phyloP scores from a whole-genome alignment of 53 echinoderm and acorn worm genomes.

The Echinarachnius parma region DNA sequence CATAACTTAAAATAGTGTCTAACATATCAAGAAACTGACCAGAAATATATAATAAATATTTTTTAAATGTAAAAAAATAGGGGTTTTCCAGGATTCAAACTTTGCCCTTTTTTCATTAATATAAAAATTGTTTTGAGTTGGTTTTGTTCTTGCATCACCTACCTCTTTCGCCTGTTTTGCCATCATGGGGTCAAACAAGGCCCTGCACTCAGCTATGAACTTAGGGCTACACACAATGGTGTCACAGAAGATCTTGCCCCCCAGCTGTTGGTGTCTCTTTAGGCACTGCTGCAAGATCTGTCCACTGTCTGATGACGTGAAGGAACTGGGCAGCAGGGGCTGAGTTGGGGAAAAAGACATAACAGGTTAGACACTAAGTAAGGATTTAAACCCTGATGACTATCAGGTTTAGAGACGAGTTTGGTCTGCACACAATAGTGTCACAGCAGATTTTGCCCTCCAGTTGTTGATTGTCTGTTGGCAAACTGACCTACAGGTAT shows the following conservation, averaged over 20 bases:
- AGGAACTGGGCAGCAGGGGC: slow-evolving; percentile 89
- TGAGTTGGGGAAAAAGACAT: slow-evolving; percentile 35
- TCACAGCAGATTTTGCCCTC: slow-evolving; percentile 69
- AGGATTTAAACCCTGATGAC: too few species aligned
- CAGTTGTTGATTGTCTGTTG: too few species aligned
- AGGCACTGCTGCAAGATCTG: slow-evolving; percentile 83
- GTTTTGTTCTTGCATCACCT: too few species aligned
- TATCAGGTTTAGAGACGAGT: too few species aligned
- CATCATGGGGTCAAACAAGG: slow-evolving; percentile 75
- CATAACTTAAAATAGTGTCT: too few species aligned
- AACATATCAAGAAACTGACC: too few species aligned
- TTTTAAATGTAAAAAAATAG: too few species aligned
- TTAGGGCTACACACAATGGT: slow-evolving; percentile 80
- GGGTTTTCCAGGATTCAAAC: too few species aligned
- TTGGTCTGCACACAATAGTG: slow-evolving; percentile 77
- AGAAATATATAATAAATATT: too few species aligned
- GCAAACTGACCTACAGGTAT: too few species aligned
- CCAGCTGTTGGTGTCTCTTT: slow-evolving; percentile 61
- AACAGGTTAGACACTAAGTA: not conserved
- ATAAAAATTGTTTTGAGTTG: too few species aligned
- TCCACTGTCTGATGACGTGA: slow-evolving; percentile 62
- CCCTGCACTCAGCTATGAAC: slow-evolving; percentile 63
- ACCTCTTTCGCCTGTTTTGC: slow-evolving; percentile 78
- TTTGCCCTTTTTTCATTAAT: too few species aligned
- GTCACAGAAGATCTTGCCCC: slow-evolving; percentile 74